Conservation (phyloP, 2,797 vertebrate genomes). For the Spinibarbus caldwelli region DNA sequence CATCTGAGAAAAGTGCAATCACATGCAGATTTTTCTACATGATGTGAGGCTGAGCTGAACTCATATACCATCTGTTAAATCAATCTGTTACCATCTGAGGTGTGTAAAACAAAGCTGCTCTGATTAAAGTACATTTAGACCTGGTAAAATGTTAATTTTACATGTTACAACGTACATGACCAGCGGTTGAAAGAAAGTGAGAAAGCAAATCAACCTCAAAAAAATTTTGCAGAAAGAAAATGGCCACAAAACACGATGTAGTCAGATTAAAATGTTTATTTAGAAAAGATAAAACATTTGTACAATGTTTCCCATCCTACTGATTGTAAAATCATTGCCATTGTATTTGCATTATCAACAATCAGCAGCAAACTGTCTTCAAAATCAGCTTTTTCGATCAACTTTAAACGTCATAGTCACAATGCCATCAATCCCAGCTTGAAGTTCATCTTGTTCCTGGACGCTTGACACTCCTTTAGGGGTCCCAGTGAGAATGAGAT, state of each 20-base stretch:
- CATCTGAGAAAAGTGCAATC: not conserved
- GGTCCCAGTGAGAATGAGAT: slow-evolving; percentile 91
- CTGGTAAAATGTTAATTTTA: not conserved
- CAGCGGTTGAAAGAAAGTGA: not conserved
- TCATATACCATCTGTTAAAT: not conserved
- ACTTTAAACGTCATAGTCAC: slow-evolving; percentile 88
- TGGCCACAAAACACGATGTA: not conserved
- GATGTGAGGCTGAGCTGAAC: not conserved
- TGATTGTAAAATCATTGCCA: not conserved
- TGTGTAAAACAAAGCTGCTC: not conserved
- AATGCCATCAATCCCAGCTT: slow-evolving; percentile 88
- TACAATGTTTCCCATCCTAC: not conserved
- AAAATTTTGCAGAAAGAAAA: not conserved
- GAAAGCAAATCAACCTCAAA: not conserved
- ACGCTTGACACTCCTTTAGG: slow-evolving; percentile 90
- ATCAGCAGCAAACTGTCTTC: not conserved
- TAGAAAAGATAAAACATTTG: not conserved
- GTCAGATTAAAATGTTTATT: not conserved
- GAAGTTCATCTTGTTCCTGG: slow-evolving; percentile 85
- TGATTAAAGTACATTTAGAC: not conserved
- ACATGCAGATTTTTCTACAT: not conserved
- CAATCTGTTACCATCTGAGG: not conserved
- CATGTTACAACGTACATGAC: not conserved
- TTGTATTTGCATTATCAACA: not conserved
- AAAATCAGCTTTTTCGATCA: slow-evolving; percentile 57